These are phyloP conservation scores for Caenorhabditis wallacei DNA, from an alignment of 2,888 invertebrate species.

Conservation along the genomic window DNA sequence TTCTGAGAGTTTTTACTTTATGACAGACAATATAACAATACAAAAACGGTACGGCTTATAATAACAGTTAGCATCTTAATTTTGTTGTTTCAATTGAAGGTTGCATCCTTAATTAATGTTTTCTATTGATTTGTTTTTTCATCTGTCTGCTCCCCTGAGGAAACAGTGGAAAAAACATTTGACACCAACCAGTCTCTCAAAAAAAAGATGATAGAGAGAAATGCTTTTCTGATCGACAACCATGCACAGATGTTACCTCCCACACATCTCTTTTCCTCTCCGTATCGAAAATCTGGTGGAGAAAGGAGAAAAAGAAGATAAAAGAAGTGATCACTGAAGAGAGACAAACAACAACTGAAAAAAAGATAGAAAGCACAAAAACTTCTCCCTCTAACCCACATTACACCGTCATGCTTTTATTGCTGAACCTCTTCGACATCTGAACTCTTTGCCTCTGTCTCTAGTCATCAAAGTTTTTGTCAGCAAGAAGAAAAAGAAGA, in stretches of 20 bases:
- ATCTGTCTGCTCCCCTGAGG: neutral
- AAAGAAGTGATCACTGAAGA: conserved; percentile 57
- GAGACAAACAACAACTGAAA: conserved; percentile 61
- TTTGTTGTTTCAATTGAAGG: too few species aligned
- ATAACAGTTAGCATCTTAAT: too few species aligned
- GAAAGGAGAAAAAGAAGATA: conserved; percentile 40
- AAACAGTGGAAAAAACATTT: conserved; percentile 19
- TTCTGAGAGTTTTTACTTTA: too few species aligned
- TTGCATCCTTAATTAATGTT: too few species aligned
- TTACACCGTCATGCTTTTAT: conserved; percentile 45
- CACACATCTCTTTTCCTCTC: conserved; percentile 29
- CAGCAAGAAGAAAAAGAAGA: conserved; percentile 28
- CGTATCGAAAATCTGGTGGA: conserved; percentile 24
- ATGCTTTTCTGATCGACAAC: conserved; percentile 45
- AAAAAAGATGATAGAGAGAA: conserved; percentile 21
- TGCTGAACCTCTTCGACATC: conserved; percentile 59
- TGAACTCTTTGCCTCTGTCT: conserved; percentile 52
- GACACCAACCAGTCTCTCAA: conserved; percentile 21
- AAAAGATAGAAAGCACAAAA: conserved; percentile 51
- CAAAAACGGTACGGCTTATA: too few species aligned
- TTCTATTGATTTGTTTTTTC: neutral
- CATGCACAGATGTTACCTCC: conserved; percentile 64
- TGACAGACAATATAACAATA: too few species aligned
- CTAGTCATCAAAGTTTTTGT: conserved; percentile 55
- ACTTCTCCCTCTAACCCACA: conserved; percentile 53